Evolutionary conservation across 1,140 invertebrate genomes (phyloP), one percentile per base, ranked within the genome.

Genomic region (Ylistrum balloti): DNA sequence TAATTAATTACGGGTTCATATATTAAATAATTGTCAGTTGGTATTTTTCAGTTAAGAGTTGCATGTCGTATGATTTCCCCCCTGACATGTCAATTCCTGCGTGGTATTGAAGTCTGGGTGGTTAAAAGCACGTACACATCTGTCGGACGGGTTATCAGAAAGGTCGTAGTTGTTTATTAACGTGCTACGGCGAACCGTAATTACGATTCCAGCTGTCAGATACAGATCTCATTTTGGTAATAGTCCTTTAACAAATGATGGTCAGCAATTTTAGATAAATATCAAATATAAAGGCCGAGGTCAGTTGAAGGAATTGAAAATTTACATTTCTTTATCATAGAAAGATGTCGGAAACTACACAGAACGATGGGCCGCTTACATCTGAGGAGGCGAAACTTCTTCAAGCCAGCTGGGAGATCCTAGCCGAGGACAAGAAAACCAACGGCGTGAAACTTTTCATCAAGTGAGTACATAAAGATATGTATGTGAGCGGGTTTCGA

Each of bases 381-480:
- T 22, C n/a, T 5, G 22, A 74, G 56, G 56, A 74, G n/a, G 56
- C 28, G n/a, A 74, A 74, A 28, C 56, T 74, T 7, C 13, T 74
- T 28, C 22, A 74, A 11, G 56, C 0, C 56, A 74, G 56, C 56
- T 74, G 56, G 56, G n/a, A 28, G 0, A 74, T 74, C 0, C 56
- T 74, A n/a, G 56, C 56, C 56, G 56, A 74, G 56, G n/a, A 74
- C n/a, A 74, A 74, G n/a, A 74, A 74, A 11, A 74, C 22, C 5
- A 74, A 74, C 11, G 56, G 56, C 56, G 56, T 74, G 56, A 74
- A 74, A n/a, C 56, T 74, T 74, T 74, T 74, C 56, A 74, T 74
- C 1, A 74, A 74, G 56, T 74, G 28, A 11, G 56, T 74, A 74
- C 22, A 74, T n/a, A 28, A 45, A 1, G 41, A 45, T 13, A 17